Percentiles rank a stretch among this genome's conserved stretches.
Evolutionary conservation across 1,140 invertebrate genomes (phyloP).

Genomic region (Coenobita brevimanus): DNA sequence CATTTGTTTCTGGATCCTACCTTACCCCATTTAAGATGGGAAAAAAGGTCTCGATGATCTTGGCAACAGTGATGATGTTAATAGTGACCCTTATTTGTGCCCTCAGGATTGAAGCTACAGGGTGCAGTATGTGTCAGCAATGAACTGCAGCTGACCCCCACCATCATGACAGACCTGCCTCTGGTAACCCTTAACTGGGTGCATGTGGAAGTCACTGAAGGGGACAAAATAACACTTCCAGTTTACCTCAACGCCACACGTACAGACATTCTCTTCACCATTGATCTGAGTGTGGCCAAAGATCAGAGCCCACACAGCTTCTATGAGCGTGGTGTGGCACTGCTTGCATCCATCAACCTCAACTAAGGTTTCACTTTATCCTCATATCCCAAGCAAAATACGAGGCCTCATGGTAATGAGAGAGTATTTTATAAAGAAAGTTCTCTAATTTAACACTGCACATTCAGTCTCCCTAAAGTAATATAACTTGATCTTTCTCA

Average conservation of each 20-base stretch:
- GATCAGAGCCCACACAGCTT: constrained; percentile 92
- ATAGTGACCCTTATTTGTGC: constrained; percentile 19
- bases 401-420: too few species aligned
- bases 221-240: constrained; percentile 87
- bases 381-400: too few species aligned
- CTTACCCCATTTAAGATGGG: constrained; percentile 17
- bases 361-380: too few species aligned
- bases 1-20: too few species aligned
- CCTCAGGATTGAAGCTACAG: constrained; percentile 90
- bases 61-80: constrained; percentile 29
- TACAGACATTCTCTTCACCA: constrained; percentile 94
- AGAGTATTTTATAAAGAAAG: too few species aligned
- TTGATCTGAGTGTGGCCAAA: constrained; percentile 91
- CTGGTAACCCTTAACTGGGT: constrained; percentile 81
- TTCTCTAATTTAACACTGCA: too few species aligned
- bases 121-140: constrained; percentile 94
- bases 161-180: constrained; percentile 94
- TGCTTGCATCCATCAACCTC: constrained; percentile 91
- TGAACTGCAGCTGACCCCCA: constrained; percentile 91
- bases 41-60: constrained; percentile 25
- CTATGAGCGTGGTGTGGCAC: constrained; percentile 97
- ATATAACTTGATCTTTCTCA: too few species aligned
- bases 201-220: constrained; percentile 66
- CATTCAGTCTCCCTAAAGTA: too few species aligned
- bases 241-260: constrained; percentile 98